phyloP scores from a whole-genome alignment of 2,797 vertebrate species.

The Crax fasciolata region DNA sequence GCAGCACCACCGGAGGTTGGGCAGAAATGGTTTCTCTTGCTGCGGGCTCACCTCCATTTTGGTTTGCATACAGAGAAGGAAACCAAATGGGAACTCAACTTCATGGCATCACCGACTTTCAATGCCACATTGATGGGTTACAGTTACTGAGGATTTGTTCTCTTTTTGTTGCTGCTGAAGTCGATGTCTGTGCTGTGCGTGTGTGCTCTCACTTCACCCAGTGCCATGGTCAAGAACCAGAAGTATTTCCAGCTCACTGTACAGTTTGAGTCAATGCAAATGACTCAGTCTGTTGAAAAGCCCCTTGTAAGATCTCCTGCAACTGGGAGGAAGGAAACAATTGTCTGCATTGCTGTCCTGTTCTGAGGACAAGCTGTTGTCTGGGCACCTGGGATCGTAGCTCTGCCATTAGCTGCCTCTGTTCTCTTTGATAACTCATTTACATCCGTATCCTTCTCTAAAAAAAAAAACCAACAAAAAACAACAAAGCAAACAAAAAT shows the following conservation, averaged over 20 bases:
- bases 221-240: neutral
- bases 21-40: rapidly evolving
- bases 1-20: neutral
- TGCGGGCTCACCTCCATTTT: no score
- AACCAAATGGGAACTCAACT: neutral
- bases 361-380: neutral
- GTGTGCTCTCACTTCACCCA: neutral
- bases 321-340: neutral
- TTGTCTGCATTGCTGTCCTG: neutral
- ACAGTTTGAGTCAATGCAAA: no score
- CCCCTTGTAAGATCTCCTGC: neutral
- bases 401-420: neutral
- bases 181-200: rapidly evolving
- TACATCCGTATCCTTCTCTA: neutral
- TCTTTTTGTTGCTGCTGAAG: neutral
- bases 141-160: neutral
- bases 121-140: neutral
- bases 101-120: rapidly evolving
- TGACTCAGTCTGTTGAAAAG: neutral
- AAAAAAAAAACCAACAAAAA: neutral
- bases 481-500: neutral
- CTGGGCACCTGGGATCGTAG: neutral
- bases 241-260: neutral
- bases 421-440: neutral
- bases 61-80: neutral